Base-by-base conservation (phyloP, 1,140 invertebrate genomes). In the Paramacrobiotus metropolitanus region DNA sequence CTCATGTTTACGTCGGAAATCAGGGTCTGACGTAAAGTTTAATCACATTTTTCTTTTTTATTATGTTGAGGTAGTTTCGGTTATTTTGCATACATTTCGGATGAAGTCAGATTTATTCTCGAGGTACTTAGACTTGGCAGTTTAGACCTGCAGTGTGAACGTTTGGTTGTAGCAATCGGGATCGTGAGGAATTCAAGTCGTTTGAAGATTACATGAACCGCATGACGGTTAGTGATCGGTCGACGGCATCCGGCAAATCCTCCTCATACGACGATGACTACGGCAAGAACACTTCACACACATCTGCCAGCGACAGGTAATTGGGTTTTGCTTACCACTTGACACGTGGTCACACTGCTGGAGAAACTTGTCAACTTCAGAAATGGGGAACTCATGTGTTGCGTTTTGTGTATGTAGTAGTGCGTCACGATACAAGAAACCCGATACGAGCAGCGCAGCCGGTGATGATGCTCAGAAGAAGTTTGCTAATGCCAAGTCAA, bases 401-500 rank as follows among this genome's bases (percentile, higher is more conserved):
- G n/a, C n/a, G n/a, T n/a, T n/a, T n/a, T 20, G 3, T 62, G 24
- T 15, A 21, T 62, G 61, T 44, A 48, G 60, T 29, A 48, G 64
- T 24, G 44, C 65, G 21, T 31, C 62, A 28, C 60, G 63, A 40
- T 65, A 67, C 34, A 70, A 70, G 59, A 48, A 64, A 1, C 66
- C 66, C 59, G 68, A 70, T 30, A 66, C 30, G 29, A 55, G 59
- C 31, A 44, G 44, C 24, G 61, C 65, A 21, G 62, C 34, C 29
- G 61, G 64, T 21, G 80, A 81, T 64, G 81, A 83, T 63, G 89
- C 88, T 15, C 86, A 89, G 68, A 87, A 88, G 70, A 95, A 95
- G 75, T 96, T 95, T 73, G 90, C 87, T 28, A 83, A 84, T 68
- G 91, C 93, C 2, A 98, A 97, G 76, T 84, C 89, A 1, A 98